Evolutionary conservation across 2,113 vertebrate species (phyloP).

Genomic region (Bambusicola thoracicus): DNA sequence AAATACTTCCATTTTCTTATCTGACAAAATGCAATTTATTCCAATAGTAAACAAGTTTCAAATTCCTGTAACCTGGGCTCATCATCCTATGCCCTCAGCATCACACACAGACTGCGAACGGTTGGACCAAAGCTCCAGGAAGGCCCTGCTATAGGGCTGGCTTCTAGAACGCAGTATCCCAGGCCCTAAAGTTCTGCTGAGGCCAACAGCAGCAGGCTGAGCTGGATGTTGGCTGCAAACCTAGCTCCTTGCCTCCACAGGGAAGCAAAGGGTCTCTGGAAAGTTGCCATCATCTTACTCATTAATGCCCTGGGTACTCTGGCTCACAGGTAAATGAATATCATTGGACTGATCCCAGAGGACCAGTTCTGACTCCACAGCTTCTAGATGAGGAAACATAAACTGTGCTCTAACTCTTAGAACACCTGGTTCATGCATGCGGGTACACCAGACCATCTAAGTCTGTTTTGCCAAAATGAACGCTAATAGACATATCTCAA

Average conservation of each 20-base stretch:
- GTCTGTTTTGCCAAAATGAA: background rate
- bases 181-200: background rate
- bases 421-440: background rate
- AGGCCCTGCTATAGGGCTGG: accelerated
- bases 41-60: background rate
- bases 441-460: background rate
- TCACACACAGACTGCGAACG: background rate
- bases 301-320: background rate
- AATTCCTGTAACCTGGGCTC: background rate
- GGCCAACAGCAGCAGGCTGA: background rate
- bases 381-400: background rate
- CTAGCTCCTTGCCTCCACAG: background rate
- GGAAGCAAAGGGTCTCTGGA: accelerated
- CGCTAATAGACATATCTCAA: background rate
- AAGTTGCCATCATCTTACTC: background rate
- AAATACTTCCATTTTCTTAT: background rate
- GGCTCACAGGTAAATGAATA: background rate
- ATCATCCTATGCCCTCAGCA: accelerated
- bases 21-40: background rate
- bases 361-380: background rate
- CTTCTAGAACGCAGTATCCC: accelerated
- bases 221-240: background rate
- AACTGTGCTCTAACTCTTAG: background rate
- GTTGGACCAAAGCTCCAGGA: background rate
- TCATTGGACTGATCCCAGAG: background rate